These are phyloP conservation scores for Bubo scandiacus DNA, from an alignment of 2,113 vertebrate species.

Conservation along the genomic window DNA sequence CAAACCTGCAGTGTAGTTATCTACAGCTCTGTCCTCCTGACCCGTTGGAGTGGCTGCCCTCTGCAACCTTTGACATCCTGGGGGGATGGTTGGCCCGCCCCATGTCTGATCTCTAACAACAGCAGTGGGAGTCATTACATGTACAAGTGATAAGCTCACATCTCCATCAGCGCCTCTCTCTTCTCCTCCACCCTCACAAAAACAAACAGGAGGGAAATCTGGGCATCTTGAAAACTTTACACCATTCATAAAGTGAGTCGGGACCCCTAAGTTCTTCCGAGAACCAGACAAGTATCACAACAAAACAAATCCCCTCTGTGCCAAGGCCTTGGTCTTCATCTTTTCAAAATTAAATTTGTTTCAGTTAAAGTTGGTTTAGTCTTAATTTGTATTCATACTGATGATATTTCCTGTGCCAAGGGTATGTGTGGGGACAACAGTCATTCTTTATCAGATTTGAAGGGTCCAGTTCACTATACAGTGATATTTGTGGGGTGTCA, in stretches of 20 bases:
- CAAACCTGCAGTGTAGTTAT: neutral
- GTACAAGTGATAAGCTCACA: rapidly evolving
- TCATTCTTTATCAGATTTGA: neutral
- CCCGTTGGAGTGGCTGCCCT: neutral
- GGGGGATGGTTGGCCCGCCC: neutral
- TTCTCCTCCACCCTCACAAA: neutral
- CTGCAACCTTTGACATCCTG: neutral
- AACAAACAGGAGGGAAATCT: neutral
- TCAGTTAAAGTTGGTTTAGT: neutral
- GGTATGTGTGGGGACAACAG: neutral
- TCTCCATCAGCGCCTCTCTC: neutral
- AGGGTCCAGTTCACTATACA: neutral
- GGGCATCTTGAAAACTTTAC: neutral
- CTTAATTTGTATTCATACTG: neutral
- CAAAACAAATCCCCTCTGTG: neutral
- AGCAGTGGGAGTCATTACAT: neutral
- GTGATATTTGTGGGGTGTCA: neutral
- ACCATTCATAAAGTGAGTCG: rapidly evolving
- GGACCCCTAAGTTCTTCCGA: neutral
- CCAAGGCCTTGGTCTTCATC: neutral
- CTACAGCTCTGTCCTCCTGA: neutral
- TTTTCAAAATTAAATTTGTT: neutral
- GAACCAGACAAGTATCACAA: neutral
- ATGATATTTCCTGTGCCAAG: neutral
- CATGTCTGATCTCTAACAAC: neutral